Base-by-base conservation (phyloP, 2,797 vertebrate species). In the Ispidina lecontei region DNA sequence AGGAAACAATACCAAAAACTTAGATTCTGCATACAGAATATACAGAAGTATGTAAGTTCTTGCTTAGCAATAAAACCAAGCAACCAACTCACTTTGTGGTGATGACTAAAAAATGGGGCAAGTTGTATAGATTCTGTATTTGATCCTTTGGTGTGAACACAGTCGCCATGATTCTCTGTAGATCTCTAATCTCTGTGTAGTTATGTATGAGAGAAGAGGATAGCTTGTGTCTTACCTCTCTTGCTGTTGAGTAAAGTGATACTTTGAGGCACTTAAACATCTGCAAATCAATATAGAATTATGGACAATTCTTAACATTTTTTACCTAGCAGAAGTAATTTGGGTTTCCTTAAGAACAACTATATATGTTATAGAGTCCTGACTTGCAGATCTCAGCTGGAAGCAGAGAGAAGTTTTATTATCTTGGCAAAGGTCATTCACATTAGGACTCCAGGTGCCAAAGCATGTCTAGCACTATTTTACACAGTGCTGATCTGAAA, bases 51-150 rank as follows among this genome's bases (percentile, higher is more conserved):
- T 21, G 43, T 41, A 28, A 8, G 1, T 64, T 81, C 73, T 72
- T 83, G 86, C 51, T 83, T 63, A 87, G 84, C 93, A 88, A 69
- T 84, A 94, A 90, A 49, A 65, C 47, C 47, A 84, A 90, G 72
- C 62, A 55, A 31, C 44, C 33, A 60, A 60, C 41, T 90, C 72
- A 74, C 39, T 87, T 26, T 9, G 60, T 54, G 63, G 63, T 18
- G 26, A 55, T 52, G 51, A 84, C 68, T 84, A 25, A 62, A 62
- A 49, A 49, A 49, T 60, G 26, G 67, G 83, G 62, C n/a, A 63
- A 60, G 54, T 62, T 80, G 70, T 80, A 55, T 59, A 54, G 64
- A 64, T 80, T 60, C 62, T 78, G 71, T 75, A 14, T 73, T 67
- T 76, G 55, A 35, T 60, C 14, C 49, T n/a, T 52, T 21, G 9